phyloP scores from a whole-genome alignment of 1,140 invertebrate species.

The Stegodyphus dumicola region DNA sequence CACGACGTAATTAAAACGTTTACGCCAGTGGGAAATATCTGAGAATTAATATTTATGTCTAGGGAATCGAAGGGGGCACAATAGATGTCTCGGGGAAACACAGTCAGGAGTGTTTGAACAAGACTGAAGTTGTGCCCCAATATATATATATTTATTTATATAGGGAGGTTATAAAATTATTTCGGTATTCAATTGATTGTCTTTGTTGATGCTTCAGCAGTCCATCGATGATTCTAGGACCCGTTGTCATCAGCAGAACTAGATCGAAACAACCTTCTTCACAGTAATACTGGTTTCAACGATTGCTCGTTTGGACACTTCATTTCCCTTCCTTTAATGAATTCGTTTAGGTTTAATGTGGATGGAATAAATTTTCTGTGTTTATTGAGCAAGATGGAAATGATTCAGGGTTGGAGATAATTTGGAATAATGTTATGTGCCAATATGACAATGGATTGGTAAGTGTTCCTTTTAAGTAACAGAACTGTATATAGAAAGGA shows the following conservation, averaged over 20 bases:
- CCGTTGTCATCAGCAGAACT: too few species aligned
- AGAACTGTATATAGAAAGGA: too few species aligned
- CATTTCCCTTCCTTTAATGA: neutral
- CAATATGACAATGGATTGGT: too few species aligned
- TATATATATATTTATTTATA: too few species aligned
- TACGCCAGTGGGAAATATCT: neutral
- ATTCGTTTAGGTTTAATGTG: neutral
- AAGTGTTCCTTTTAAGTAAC: too few species aligned
- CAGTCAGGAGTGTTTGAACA: neutral
- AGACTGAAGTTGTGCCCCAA: too few species aligned
- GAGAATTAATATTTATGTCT: conserved; percentile 13
- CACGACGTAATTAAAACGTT: conserved; percentile 19
- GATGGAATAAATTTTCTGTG: conserved; percentile 5
- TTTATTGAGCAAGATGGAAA: neutral
- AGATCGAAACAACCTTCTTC: too few species aligned
- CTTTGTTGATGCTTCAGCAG: conserved; percentile 6
- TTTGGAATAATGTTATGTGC: too few species aligned
- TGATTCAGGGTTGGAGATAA: neutral
- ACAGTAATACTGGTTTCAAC: too few species aligned
- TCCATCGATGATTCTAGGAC: too few species aligned
- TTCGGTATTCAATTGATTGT: conserved; percentile 9
- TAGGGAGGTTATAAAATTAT: conserved; percentile 16
- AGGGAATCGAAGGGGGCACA: conserved; percentile 13
- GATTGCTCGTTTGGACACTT: too few species aligned
- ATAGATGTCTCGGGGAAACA: neutral